Conservation (phyloP, 2,113 vertebrate species). For the Psettodes erumei region DNA sequence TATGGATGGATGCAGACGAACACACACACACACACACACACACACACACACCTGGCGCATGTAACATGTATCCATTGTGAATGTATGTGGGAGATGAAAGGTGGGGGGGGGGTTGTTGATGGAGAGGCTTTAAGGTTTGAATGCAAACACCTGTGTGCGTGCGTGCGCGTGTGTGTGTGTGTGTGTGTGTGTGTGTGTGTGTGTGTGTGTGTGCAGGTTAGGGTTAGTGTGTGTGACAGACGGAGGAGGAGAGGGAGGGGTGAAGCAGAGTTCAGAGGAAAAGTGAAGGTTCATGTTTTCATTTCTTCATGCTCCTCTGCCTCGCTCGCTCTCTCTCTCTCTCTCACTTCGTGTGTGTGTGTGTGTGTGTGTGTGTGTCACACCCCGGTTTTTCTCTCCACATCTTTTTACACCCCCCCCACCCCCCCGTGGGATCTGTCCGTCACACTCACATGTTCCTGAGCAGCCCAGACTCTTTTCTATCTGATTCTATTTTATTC, state of each 20-base stretch:
- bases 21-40: slow-evolving; percentile 43
- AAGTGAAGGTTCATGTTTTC: slow-evolving; percentile 72
- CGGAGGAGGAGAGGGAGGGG: slow-evolving; percentile 47
- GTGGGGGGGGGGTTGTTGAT: slow-evolving; percentile 58
- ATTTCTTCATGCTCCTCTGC: slow-evolving; percentile 70
- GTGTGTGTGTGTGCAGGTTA: slow-evolving; percentile 40
- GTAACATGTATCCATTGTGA: slow-evolving; percentile 57
- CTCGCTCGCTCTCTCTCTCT: slow-evolving; percentile 7
- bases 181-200: slow-evolving; percentile 36
- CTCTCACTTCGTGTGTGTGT: slow-evolving; percentile 27
- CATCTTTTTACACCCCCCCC: slow-evolving; percentile 50
- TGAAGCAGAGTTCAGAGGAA: slow-evolving; percentile 73
- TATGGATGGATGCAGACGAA: slow-evolving; percentile 62
- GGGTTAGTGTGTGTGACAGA: slow-evolving; percentile 10
- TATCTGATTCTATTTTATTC: neutral
- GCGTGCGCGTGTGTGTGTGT: slow-evolving; percentile 39
- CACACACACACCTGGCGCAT: slow-evolving; percentile 52
- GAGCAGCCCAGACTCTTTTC: slow-evolving; percentile 7
- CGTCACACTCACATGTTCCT: slow-evolving; percentile 30
- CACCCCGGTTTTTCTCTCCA: slow-evolving; percentile 64
- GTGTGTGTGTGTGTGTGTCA: slow-evolving; percentile 45
- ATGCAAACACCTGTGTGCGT: slow-evolving; percentile 66
- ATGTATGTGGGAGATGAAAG: slow-evolving; percentile 47
- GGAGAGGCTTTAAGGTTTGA: slow-evolving; percentile 64
- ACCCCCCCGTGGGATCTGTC: slow-evolving; percentile 54